Evolutionary conservation across 2,113 vertebrate genomes (phyloP), one percentile per base, ranked within the genome.

Genomic region (Laticauda colubrina): DNA sequence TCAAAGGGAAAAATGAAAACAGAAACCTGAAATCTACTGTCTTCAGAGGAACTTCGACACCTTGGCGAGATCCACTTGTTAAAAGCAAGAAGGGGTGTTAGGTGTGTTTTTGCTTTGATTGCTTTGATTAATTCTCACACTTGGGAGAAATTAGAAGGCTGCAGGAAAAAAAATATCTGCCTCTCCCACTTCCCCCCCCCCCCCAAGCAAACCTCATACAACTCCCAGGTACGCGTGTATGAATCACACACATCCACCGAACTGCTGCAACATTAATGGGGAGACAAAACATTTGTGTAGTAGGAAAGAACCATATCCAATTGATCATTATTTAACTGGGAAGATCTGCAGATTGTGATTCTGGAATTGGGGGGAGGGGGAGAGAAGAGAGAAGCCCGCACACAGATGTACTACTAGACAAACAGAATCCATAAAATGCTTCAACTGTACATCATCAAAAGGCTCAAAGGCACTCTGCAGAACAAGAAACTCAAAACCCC

Each of bases 291-390:
- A 53, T 29, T 48, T 87, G 85, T 43, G 5, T 5, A 29, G 12
- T 7, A 14, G 12, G 14, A 34, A n/a, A 34, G 12, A 75, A 34
- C 61, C 61, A 14, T 69, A n/a, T 5, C 9, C 8, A 24, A 61
- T 26, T 10, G 8, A 61, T 10, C 2, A 1, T n/a, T 26, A 69
- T 69, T 69, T 26, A 48, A 87, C 4, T 12, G 45, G 45, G 5
- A 48, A 48, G 45, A 48, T 7, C 45, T 48, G 45, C 3, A 90
- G 88, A 87, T 94, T 88, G 92, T 51, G 93, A 91, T 93, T 94
- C 91, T 92, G 95, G 34, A 91, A n/a, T 57, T 4, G 18, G 3
- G 12, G 75, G 39, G 9, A 23, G 20, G 4, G 5, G 39, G 54
- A 59, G 54, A 88, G 39, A 89, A 81, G 92, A 43, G 87, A 91